Percentiles rank a stretch among this genome's conserved stretches.
phyloP scores from a whole-genome alignment of 2,113 vertebrate species.

The Ellobius talpinus region DNA sequence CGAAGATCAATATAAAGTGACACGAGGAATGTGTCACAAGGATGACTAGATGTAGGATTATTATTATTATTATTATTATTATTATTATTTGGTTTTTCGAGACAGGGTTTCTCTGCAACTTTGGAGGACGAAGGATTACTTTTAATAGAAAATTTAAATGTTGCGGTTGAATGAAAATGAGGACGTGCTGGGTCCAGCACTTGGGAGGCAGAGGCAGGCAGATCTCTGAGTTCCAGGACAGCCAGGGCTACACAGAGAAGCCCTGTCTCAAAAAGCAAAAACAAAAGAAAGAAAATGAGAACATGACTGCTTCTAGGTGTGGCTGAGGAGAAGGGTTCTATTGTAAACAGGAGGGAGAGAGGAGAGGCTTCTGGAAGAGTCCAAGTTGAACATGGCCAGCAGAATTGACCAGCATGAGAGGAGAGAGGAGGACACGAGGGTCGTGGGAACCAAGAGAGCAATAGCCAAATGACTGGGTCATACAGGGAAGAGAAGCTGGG shows the following conservation, averaged over 20 bases:
- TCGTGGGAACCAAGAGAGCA: too few relatives aligned
- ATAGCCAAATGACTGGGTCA: too few relatives aligned
- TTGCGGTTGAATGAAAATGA: background rate
- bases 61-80: too few relatives aligned
- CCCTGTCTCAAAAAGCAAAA: background rate
- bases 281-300: background rate
- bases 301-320: background rate
- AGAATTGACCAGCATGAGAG: background rate
- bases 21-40: background rate
- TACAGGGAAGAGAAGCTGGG: too few relatives aligned
- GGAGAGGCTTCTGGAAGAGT: background rate
- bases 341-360: background rate
- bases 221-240: too few relatives aligned
- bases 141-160: conserved; percentile 5
- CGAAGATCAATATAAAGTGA: background rate
- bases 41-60: background rate
- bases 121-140: background rate
- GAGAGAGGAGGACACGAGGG: background rate
- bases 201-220: too few relatives aligned
- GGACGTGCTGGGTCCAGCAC: too few relatives aligned
- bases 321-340: background rate
- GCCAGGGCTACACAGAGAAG: background rate
- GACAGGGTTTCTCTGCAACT: too few relatives aligned
- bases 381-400: background rate
- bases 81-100: too few relatives aligned